Evolutionary conservation across 2,888 invertebrate species (phyloP), one percentile per base, ranked within the genome.

Genomic region (Orchesella flavescens): DNA sequence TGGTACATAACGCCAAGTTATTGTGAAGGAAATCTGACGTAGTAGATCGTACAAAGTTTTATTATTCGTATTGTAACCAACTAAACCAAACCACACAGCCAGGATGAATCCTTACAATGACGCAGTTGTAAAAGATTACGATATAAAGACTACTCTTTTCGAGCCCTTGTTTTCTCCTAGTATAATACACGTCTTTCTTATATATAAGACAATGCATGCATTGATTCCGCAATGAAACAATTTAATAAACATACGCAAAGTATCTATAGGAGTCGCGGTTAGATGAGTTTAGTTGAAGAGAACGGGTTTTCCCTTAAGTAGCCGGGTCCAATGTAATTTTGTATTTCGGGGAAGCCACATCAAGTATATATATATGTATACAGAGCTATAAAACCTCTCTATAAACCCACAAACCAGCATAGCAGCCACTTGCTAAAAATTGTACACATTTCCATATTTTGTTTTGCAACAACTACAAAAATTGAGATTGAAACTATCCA

Each of bases 61-160:
- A 71, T 71, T 74, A 73, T 74, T 74, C 74, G 74, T 44, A 63
- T 74, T 63, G 74, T 74, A 74, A 74, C 59, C 73, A n/a, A n/a
- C n/a, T n/a, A n/a, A n/a, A n/a, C n/a, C n/a, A n/a, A n/a, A n/a
- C 34, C 34, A 34, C 74, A 53, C 74, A 74, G 63, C 63, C 23
- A 49, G 63, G 74, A 34, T 34, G 34, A 74, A 74, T 24, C 63
- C 74, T 63, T 74, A 74, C 74, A 74, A 46, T 63, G 53, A 46
- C 63, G 19, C 74, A 74, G 73, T 74, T 74, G 74, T 53, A 24
- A 46, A 46, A 63, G 49, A 63, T 63, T 63, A 74, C 46, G 34
- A 34, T 34, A 34, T 34, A 34, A 34, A 34, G 34, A 34, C 34
- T 34, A n/a, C 34, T 34, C 43, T 71, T 19, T 57, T n/a, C 23